Evolutionary conservation across 2,113 vertebrate species (phyloP).

Genomic region (Lynx canadensis): DNA sequence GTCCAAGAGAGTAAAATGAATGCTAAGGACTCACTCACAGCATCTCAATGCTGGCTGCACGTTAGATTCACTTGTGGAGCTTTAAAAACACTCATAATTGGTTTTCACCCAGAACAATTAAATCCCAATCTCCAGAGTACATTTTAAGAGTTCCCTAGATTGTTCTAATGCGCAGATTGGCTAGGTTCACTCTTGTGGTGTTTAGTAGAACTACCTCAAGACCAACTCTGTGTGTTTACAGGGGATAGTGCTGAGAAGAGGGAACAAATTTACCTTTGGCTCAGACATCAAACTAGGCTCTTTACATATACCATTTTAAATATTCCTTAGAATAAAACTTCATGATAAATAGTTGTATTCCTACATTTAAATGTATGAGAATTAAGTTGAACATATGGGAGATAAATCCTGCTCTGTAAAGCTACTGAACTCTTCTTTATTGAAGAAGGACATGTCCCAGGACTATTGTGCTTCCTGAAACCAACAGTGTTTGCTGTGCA

Average conservation of each 20-base stretch:
- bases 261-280: not conserved
- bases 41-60: not conserved
- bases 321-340: not conserved
- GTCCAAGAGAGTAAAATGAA: not conserved
- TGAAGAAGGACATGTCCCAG: not conserved
- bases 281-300: not conserved
- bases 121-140: not conserved
- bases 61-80: not conserved
- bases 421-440: not conserved
- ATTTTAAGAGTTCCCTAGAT: not conserved
- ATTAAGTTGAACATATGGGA: not conserved
- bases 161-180: not conserved
- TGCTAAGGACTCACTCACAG: not conserved
- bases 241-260: not conserved
- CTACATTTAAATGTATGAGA: not conserved
- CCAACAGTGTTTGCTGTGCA: not conserved
- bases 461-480: slow-evolving; percentile 5
- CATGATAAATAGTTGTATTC: not conserved
- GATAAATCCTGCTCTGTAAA: not conserved
- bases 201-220: not conserved
- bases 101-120: not conserved
- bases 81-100: not conserved
- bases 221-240: not conserved
- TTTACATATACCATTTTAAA: not conserved
- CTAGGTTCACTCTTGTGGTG: not conserved